Evolutionary conservation across 2,888 invertebrate genomes (phyloP), one percentile per base, ranked within the genome.

Genomic region (Eupeodes luniger): DNA sequence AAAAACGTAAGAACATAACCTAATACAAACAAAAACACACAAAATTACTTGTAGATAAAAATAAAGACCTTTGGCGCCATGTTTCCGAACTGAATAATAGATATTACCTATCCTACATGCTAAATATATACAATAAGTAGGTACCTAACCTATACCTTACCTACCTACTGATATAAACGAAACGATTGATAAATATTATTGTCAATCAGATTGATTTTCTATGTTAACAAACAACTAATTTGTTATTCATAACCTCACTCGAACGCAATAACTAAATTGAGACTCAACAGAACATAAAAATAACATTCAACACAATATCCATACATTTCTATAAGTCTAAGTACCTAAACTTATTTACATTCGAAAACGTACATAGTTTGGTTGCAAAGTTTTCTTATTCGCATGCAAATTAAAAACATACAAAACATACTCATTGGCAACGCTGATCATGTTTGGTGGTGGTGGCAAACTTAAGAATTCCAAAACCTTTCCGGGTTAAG

Each of bases 181-280:
- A 55, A 51, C 74, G 34, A 75, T 87, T 80, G 86, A 87, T 83
- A 72, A 83, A 87, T 72, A 76, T 61, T 83, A 87, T 83, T 70
- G 70, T 70, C 76, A 61, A 55, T 16, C 78, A 62, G 61, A 27
- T 77, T 55, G 53, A 49, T 70, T 59, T 57, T 55, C 27, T 44
- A 12, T 57, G 57, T 76, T 80, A 62, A 49, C 62, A 75, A 27
- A 80, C 57, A 75, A 67, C 55, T n/a, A 5, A 49, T 84, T 87
- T 80, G 55, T 55, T 67, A 84, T 87, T 80, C 87, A 77, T 40
- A 27, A 80, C 57, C 34, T 5, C 55, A 57, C 76, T 57, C 80
- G 87, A 84, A 80, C 87, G 87, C 80, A 84, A 87, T 84, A 84
- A 57, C 84, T 87, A 84, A 87, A 87, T 87, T 81, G 67, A 67